phyloP scores from a whole-genome alignment of 2,113 vertebrate genomes.

The Parus major region DNA sequence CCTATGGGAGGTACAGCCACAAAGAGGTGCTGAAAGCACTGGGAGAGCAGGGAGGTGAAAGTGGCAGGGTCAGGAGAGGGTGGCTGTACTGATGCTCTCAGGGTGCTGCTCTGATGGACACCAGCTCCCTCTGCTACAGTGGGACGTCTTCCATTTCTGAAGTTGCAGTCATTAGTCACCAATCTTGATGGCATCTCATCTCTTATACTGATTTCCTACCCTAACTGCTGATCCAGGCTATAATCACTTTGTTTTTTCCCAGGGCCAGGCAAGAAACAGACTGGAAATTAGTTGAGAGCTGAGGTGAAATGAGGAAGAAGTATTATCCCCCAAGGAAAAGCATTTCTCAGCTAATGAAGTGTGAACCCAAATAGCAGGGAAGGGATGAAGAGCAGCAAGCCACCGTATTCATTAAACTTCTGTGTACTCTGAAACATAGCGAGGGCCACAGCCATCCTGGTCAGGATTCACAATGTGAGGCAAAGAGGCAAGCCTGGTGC shows the following conservation, averaged over 20 bases:
- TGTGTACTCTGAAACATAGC: neutral
- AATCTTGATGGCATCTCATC: neutral
- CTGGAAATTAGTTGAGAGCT: neutral
- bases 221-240: neutral
- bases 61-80: neutral
- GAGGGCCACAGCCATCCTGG: neutral
- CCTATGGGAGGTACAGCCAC: neutral
- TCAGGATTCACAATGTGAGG: neutral
- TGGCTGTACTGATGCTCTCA: neutral
- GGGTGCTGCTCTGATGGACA: neutral
- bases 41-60: neutral
- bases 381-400: neutral
- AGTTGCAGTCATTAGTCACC: neutral
- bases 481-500: neutral
- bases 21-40: neutral
- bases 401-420: neutral
- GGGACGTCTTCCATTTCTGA: neutral
- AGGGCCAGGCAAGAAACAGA: neutral
- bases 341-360: slow-evolving; percentile 29
- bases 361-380: neutral
- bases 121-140: neutral
- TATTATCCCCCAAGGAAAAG: neutral
- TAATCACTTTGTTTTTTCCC: neutral
- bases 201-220: neutral
- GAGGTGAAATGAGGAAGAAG: slow-evolving; percentile 8